Base-by-base conservation (phyloP, 2,888 invertebrate species). In the Drosophila mayaguana region DNA sequence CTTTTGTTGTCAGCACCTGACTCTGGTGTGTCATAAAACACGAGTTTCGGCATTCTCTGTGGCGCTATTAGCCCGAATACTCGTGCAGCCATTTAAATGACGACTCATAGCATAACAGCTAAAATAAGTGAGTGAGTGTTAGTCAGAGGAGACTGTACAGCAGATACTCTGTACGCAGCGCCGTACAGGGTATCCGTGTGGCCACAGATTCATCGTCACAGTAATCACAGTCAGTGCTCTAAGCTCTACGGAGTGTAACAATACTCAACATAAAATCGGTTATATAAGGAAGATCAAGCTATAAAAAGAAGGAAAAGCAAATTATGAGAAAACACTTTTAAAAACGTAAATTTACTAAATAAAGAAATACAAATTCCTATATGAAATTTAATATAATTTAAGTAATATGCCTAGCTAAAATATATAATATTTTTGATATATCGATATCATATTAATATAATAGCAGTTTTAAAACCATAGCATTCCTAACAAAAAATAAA, bases 21-120 rank as follows among this genome's bases (percentile, higher is more conserved):
- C 48, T 32, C 48, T 18, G 48, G 32, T 12, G 32, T 50, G 12
- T n/a, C 50, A 50, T 34, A 50, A 50, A 50, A 50, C 12, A 50
- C 28, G 50, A 50, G 32, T 8, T 18, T 50, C 18, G 14, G 18
- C 32, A 32, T 20, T 34, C 50, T 50, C 50, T 20, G 32, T 34
- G 50, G 50, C 14, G 32, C 50, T 34, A 50, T 50, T 50, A 50
- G 34, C 18, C 32, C 0, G 14, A 50, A 8, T 2, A 50, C 20
- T 32, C 18, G 14, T 50, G 50, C 12, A 50, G 14, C 8, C 50
- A 34, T 50, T 32, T 32, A 18, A 3, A 18, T 12, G 32, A 50
- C 14, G 32, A 34, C 50, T 50, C 50, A 34, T 20, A 34, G 18
- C 32, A 18, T 14, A 34, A 8, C 18, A 20, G 18, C 2, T 8